Base-by-base conservation (phyloP, 2,797 vertebrate species). In the Mormyrus hasselquistii region DNA sequence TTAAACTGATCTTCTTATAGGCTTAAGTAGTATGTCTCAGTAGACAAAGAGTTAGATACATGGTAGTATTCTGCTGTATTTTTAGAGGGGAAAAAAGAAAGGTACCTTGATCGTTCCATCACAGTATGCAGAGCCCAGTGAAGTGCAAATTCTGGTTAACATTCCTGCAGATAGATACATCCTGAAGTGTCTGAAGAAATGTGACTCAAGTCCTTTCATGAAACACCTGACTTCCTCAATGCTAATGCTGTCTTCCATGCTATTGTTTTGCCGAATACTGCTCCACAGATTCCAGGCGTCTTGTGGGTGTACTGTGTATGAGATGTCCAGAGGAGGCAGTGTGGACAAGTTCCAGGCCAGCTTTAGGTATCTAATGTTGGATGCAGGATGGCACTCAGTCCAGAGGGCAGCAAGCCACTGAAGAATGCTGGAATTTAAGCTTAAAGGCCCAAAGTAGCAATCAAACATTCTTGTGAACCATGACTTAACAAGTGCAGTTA, bases 391-490 rank as follows among this genome's bases (percentile, higher is more conserved):
- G 91, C 96, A 97, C 57, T 96, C 96, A 0, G 96, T 97, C 98
- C 98, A 99, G 91, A 99, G 93, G 0, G 97, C 96, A 50, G 95
- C 95, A 92, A 99, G 95, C 98, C 98, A 99, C 2, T 95, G 95
- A 38, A 99, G 95, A 89, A 93, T 96, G 3, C 95, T 95, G 0
- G 97, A 95, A 90, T 90, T 97, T 92, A 99, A 95, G 73, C 94
- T 91, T 92, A 99, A 93, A 0, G 93, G 92, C 86, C 96, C 95
- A 38, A 99, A 98, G 91, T 88, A 95, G 92, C 98, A 99, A 94
- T 99, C 98, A 3, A 99, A 99, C 10, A 93, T 96, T 90, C 93
- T 95, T 93, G 97, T 95, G 92, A 99, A 97, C 99, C 99, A 99
- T 6, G 93, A 95, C 38, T 96, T 96, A 2, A 99, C 96, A 47